Evolutionary conservation across 2,888 invertebrate species (phyloP).

Genomic region (Camptogramma bilineatum): DNA sequence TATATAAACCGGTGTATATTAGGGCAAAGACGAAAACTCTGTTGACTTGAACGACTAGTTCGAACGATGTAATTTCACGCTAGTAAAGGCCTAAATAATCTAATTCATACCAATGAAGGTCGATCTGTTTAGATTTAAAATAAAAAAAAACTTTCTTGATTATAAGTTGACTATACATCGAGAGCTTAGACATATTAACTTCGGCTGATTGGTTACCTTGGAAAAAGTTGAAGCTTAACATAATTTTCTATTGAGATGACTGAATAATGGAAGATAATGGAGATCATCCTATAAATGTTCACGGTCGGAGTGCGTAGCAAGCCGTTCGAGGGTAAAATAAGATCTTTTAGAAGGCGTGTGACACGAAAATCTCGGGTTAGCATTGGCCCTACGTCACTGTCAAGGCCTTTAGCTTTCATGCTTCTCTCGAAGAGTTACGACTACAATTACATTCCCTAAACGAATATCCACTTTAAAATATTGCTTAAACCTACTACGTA

Average conservation of each 20-base stretch:
- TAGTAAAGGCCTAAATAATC: neutral
- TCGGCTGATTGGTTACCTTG: neutral
- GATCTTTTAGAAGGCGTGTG: constrained; percentile 47
- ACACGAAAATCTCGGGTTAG: constrained; percentile 51
- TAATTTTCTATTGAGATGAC: constrained; percentile 56
- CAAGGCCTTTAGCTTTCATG: constrained; percentile 40
- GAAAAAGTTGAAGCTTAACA: constrained; percentile 53
- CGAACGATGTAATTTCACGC: too few species aligned
- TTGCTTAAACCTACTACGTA: neutral
- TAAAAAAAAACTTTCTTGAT: too few species aligned
- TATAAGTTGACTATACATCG: too few species aligned
- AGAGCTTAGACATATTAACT: neutral
- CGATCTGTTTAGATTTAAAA: neutral
- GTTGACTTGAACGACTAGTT: too few species aligned
- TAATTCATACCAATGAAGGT: neutral
- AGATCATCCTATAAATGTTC: constrained; percentile 72
- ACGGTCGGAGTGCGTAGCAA: constrained; percentile 52
- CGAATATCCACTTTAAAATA: constrained; percentile 17
- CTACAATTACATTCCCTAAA: constrained; percentile 35
- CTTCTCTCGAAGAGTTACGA: constrained; percentile 39
- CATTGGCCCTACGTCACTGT: constrained; percentile 48
- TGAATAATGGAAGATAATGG: constrained; percentile 7
- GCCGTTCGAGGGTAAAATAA: constrained; percentile 60
- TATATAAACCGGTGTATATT: too few species aligned
- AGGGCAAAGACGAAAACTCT: too few species aligned